Percentiles rank a stretch among this genome's conserved stretches.
Evolutionary conservation across 2,888 invertebrate species (phyloP).

Genomic region (Orchesellides sinensis): DNA sequence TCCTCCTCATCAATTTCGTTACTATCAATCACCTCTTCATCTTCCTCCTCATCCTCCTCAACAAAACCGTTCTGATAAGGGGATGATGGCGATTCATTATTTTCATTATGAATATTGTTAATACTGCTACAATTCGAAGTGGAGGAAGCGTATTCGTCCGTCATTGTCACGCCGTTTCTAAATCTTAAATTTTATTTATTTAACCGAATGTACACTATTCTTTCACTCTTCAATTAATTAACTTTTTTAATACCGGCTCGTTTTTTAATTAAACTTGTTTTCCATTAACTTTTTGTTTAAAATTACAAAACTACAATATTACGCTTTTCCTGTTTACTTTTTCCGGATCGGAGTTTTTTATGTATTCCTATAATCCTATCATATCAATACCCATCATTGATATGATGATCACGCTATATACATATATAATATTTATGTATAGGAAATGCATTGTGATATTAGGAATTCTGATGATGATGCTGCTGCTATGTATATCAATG

Average conservation of each 20-base stretch:
- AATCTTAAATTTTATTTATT: neutral
- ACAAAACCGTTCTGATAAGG: conserved; percentile 21
- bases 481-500: neutral
- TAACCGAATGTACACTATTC: no score
- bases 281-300: neutral
- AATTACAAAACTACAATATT: neutral
- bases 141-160: conserved; percentile 32
- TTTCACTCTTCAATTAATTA: no score
- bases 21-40: neutral
- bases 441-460: neutral
- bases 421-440: neutral
- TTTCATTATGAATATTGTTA: neutral
- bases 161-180: conserved; percentile 5
- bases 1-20: conserved; percentile 34
- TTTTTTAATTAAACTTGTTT: neutral
- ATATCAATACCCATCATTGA: no score
- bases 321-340: neutral
- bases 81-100: neutral
- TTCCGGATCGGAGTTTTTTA: neutral
- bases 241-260: no score
- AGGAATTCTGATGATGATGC: neutral
- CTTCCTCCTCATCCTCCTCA: conserved; percentile 29
- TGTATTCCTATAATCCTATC: no score
- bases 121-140: conserved; percentile 16
- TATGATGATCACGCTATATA: neutral